These are phyloP conservation scores for Magallana ariakensis DNA, from an alignment of 1,140 invertebrate species.

Conservation along the genomic window DNA sequence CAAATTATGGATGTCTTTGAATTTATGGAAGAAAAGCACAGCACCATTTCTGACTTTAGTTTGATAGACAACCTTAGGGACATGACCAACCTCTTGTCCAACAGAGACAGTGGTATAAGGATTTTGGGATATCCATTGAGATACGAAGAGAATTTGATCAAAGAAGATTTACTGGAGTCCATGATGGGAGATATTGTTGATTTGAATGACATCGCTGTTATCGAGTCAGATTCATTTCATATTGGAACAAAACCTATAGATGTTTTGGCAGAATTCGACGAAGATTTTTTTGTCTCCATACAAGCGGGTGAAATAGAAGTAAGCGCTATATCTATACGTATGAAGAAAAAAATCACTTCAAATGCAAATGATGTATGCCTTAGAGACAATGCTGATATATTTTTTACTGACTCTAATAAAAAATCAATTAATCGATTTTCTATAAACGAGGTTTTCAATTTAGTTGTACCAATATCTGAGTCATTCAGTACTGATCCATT, in stretches of 20 bases:
- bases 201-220: neutral
- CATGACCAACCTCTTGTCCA: neutral
- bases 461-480: neutral
- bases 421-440: neutral
- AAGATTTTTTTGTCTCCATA: neutral
- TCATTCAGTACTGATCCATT: neutral
- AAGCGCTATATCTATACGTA: neutral
- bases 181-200: neutral
- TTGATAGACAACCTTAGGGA: constrained; percentile 1
- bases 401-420: neutral
- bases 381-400: neutral
- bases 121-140: neutral
- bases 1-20: neutral
- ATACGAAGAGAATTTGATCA: neutral
- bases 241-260: neutral
- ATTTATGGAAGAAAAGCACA: neutral
- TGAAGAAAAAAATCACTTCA: neutral
- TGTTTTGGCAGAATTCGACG: neutral
- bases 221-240: neutral
- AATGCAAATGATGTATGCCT: neutral
- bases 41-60: neutral
- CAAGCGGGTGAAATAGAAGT: too few species aligned
- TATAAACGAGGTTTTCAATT: neutral
- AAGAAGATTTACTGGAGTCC: neutral
- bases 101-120: neutral